Evolutionary conservation across 2,888 invertebrate species (phyloP).

Genomic region (Melikaiella ostensackeni): DNA sequence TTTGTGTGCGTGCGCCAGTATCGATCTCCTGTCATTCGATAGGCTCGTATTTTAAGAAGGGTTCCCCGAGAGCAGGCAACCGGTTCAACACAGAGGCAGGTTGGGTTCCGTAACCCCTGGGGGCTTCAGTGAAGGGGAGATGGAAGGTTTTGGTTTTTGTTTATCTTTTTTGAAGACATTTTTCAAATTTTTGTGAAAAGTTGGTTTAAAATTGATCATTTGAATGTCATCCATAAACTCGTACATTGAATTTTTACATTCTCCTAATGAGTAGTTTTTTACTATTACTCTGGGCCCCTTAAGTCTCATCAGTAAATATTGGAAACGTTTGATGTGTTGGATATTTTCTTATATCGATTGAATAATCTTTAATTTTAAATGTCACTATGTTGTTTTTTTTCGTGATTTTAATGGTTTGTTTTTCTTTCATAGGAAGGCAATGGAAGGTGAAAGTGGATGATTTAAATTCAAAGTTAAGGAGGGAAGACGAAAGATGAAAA

Average conservation of each 20-base stretch:
- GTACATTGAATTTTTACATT: too few relatives aligned
- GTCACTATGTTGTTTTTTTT: neutral
- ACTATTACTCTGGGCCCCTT: too few relatives aligned
- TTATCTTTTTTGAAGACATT: neutral
- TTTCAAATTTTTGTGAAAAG: neutral
- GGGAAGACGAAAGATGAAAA: too few relatives aligned
- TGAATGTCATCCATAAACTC: too few relatives aligned
- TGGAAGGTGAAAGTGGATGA: neutral
- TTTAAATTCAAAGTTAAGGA: too few relatives aligned
- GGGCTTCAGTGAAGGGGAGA: slow-evolving; percentile 47
- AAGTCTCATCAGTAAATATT: too few relatives aligned
- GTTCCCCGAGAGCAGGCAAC: slow-evolving; percentile 70
- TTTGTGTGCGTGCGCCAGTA: slow-evolving; percentile 47
- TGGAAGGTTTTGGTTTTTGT: slow-evolving; percentile 32
- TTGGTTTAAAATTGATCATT: neutral
- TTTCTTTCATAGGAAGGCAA: neutral
- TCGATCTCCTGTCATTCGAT: slow-evolving; percentile 59
- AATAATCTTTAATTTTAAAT: too few relatives aligned
- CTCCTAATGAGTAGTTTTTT: too few relatives aligned
- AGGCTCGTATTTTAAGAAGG: slow-evolving; percentile 55
- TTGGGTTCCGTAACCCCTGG: slow-evolving; percentile 61
- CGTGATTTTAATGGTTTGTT: neutral
- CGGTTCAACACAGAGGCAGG: slow-evolving; percentile 66
- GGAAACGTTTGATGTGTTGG: too few relatives aligned
- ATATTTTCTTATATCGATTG: too few relatives aligned